Base-by-base conservation (phyloP, 2,113 vertebrate species). In the Oncorhynchus keta region DNA sequence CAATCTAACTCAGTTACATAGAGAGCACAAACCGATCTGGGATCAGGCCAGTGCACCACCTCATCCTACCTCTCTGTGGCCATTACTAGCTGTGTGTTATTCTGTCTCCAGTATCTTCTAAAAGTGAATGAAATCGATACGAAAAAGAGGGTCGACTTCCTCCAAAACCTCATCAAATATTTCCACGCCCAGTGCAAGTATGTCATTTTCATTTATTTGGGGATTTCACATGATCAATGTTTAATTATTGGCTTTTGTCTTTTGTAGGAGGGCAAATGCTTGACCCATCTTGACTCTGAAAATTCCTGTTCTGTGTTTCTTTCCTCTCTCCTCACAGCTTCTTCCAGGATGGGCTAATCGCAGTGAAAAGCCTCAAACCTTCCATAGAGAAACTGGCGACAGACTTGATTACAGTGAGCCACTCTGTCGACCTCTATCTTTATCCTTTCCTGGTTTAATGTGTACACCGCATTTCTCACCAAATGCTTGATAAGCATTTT, bases 171-270 rank as follows among this genome's bases (percentile, higher is more conserved):
- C 86, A 95, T 99, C 90, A 99, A 99, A 82, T 99, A 95, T 85
- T 99, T 97, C 86, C 98, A 99, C 66, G 97, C 97, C 74, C 98
- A 99, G 81, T 98, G 96, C 98, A 99, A 99, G 98, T 99, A 95
- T 64, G 98, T 95, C 16, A 26, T 55, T 64, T 28, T 51, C 6
- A 22, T 69, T 64, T 3, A 14, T 45, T 35, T 11, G n/a, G 24
- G 55, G 5, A 28, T 32, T 48, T 66, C 24, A 14, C 1, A 45
- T 45, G 39, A 45, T 45, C 39, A 45, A 11, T 45, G 39, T 12
- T 45, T 2, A 11, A 11, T 45, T 45, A 1, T 11, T 18, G 22
- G 3, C 20, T 64, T 64, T 26, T 16, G 28, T 32, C 9, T 18
- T 57, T 18, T 57, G 55, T 57, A 2, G 13, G 55, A 57, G 55